A percentile compares a stretch with the other conserved stretches of the same genome.
Evolutionary conservation across 2,888 invertebrate genomes (phyloP).

Genomic region (Sylvicola cinctus): DNA sequence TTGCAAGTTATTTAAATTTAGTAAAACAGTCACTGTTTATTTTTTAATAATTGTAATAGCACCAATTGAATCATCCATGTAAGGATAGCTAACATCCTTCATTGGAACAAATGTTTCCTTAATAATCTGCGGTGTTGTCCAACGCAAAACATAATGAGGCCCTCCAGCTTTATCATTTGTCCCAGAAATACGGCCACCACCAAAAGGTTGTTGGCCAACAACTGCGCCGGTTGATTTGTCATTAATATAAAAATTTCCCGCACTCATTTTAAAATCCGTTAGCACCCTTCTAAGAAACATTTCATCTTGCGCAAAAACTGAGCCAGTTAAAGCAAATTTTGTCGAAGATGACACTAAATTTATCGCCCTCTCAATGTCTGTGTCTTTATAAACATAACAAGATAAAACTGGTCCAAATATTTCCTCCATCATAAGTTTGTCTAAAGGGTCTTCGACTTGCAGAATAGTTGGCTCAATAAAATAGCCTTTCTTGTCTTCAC

Average conservation of each 20-base stretch:
- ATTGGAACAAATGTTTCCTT: slow-evolving; percentile 83
- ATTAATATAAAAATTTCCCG: slow-evolving; percentile 97
- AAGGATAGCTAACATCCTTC: slow-evolving; percentile 65
- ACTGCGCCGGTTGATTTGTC: slow-evolving; percentile 98
- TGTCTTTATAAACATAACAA: slow-evolving; percentile 75
- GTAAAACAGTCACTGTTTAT: no score
- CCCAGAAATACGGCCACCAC: slow-evolving; percentile 89
- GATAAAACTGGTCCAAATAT: slow-evolving; percentile 92
- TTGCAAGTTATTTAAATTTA: no score
- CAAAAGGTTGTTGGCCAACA: slow-evolving; percentile 98
- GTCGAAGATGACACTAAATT: slow-evolving; percentile 60
- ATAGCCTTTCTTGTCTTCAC: slow-evolving; percentile 69
- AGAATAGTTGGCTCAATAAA: slow-evolving; percentile 92
- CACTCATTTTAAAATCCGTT: slow-evolving; percentile 69
- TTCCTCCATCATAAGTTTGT: slow-evolving; percentile 80
- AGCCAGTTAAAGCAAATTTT: slow-evolving; percentile 84
- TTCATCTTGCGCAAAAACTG: slow-evolving; percentile 73
- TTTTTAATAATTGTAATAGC: no score
- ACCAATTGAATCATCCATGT: slow-evolving; percentile 72
- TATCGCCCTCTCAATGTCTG: slow-evolving; percentile 43
- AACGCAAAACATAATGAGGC: slow-evolving; percentile 80
- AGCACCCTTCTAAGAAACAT: slow-evolving; percentile 53
- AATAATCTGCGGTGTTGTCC: slow-evolving; percentile 82
- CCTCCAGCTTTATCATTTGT: slow-evolving; percentile 99
- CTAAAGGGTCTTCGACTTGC: slow-evolving; percentile 60